Conservation (phyloP, 2,113 vertebrate genomes). For the Megaceryle torquata region DNA sequence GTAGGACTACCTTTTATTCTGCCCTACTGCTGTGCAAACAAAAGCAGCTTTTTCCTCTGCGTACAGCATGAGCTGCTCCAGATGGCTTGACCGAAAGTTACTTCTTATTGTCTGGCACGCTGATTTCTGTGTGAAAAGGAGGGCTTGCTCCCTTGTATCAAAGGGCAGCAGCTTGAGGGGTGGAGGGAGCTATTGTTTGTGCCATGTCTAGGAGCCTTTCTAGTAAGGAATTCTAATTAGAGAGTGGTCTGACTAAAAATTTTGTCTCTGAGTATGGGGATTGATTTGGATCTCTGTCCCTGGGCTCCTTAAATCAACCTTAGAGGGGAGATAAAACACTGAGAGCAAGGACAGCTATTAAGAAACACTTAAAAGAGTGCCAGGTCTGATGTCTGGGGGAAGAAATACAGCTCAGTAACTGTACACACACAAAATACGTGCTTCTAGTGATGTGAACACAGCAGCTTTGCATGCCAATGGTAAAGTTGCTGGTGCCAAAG, state of each 20-base stretch:
- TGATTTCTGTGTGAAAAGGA: conserved; percentile 37
- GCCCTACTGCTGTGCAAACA: conserved; percentile 22
- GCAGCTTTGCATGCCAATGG: not conserved
- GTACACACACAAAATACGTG: not conserved
- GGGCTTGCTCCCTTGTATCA: conserved; percentile 19
- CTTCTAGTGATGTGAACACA: not conserved
- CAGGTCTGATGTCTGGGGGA: not conserved
- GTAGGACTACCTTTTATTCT: conserved; percentile 31
- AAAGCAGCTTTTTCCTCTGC: conserved; percentile 29
- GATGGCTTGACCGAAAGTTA: conserved; percentile 52
- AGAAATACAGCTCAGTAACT: not conserved
- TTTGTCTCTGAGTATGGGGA: not conserved
- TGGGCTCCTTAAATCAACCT: not conserved
- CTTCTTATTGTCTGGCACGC: conserved; percentile 23
- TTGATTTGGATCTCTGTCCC: not conserved
- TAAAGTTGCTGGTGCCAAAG: not conserved
- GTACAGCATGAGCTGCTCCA: not conserved
- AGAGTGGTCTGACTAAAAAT: not conserved
- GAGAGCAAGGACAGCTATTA: not conserved
- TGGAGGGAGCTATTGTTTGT: conserved; percentile 38
- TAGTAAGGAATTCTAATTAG: conserved; percentile 47
- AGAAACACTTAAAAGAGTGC: not conserved
- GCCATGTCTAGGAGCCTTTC: conserved; percentile 17
- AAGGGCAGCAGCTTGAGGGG: conserved; percentile 20
- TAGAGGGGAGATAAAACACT: not conserved